Evolutionary conservation across 2,113 vertebrate species (phyloP), one percentile per base, ranked within the genome.

Genomic region (Tor tambroides): DNA sequence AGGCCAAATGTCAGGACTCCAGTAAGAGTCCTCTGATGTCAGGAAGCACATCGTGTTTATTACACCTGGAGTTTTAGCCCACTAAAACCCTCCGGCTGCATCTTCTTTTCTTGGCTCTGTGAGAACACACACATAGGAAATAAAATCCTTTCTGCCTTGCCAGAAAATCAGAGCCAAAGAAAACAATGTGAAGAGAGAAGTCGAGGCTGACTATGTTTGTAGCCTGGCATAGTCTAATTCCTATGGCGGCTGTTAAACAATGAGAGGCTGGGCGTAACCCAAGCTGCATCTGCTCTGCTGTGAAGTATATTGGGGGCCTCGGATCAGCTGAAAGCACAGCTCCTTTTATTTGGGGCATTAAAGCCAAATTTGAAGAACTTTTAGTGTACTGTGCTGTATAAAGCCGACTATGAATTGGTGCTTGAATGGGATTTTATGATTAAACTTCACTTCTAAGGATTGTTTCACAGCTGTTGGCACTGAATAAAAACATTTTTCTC

Each of bases 351-450:
- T 91, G 69, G 21, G 49, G 90, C 84, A 71, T 85, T 86, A 87
- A 43, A 88, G 89, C 75, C 77, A 69, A 56, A 91, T 91, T 91
- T 91, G 87, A 80, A 91, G 90, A 90, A 61, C 91, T 92, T 91
- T n/a, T 88, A 89, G 23, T 59, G 88, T 90, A 90, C 87, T 51
- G 56, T 71, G 85, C 71, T 85, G 88, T 91, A 90, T 91, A 90
- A 90, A 92, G 85, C 84, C 88, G 85, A 86, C 91, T 93, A 82
- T 92, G 88, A 91, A 92, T 72, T 84, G 32, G 86, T 71, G 0
- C 88, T 85, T 43, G 46, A 88, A 89, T 91, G 74, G 77, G 87
- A 83, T 91, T 87, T 61, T 87, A 81, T 84, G 75, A 83, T 69
- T 83, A 83, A 83, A 78, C 71, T 49, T 19, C 85, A 79, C 77